A percentile compares a stretch with the other conserved stretches of the same genome.
These are phyloP conservation scores for Xestia xanthographa DNA, from an alignment of 2,888 invertebrate genomes.

Conservation along the genomic window DNA sequence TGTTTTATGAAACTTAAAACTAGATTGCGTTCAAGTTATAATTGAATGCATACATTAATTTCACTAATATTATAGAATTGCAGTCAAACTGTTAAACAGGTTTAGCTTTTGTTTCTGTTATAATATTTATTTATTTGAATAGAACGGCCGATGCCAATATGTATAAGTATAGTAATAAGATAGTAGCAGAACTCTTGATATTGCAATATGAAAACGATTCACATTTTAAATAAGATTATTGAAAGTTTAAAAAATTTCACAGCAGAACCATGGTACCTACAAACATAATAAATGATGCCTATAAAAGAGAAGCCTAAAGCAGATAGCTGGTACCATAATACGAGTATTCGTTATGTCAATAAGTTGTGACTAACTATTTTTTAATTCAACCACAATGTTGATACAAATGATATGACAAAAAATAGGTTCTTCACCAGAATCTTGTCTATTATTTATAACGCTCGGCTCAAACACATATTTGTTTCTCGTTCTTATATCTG, in stretches of 20 bases:
- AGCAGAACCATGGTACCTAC: background rate
- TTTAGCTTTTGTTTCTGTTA: background rate
- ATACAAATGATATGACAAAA: conserved; percentile 8
- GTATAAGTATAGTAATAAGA: no score
- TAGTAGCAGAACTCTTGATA: background rate
- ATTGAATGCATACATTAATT: conserved; percentile 9
- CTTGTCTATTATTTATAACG: conserved; percentile 19
- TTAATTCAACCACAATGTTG: conserved; percentile 26
- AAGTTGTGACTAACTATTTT: background rate
- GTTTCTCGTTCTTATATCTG: conserved; percentile 50
- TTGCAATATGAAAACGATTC: background rate
- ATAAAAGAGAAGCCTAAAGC: background rate
- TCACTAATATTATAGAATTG: conserved; percentile 4
- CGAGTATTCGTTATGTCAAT: background rate
- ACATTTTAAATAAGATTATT: background rate
- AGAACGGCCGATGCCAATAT: no score
- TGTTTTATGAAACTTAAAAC: conserved; percentile 4
- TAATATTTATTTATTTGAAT: no score
- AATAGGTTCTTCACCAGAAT: conserved; percentile 13
- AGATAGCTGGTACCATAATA: background rate
- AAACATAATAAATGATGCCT: background rate
- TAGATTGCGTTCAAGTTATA: background rate
- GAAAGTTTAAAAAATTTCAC: background rate
- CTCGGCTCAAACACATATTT: conserved; percentile 25
- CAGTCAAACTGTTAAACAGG: background rate